phyloP scores from a whole-genome alignment of 2,797 vertebrate genomes.

The Jordanella pulchra region DNA sequence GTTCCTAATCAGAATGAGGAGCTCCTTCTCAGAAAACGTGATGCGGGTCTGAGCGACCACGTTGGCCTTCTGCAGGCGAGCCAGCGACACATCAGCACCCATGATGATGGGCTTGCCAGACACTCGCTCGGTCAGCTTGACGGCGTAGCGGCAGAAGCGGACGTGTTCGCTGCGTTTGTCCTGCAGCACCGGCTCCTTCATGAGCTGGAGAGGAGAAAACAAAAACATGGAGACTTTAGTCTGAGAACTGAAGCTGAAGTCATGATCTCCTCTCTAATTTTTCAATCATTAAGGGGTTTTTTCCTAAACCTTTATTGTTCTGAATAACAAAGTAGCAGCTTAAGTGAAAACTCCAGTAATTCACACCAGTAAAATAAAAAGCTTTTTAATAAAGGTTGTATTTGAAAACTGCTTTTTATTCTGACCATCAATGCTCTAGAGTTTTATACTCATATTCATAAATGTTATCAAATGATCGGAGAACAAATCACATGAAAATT shows the following conservation, averaged over 20 bases:
- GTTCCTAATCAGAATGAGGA: conserved; percentile 92
- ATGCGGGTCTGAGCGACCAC: conserved; percentile 95
- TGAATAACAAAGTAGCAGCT: not conserved
- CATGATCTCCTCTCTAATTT: not conserved
- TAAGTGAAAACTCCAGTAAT: not conserved
- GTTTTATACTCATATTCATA: too few relatives aligned
- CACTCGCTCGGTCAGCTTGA: conserved; percentile 91
- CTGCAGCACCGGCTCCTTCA: conserved; percentile 96
- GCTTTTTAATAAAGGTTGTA: too few relatives aligned
- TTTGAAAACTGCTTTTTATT: too few relatives aligned
- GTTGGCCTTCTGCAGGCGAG: conserved; percentile 90
- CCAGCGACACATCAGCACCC: conserved; percentile 91
- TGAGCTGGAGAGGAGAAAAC: conserved; percentile 71
- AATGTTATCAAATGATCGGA: too few relatives aligned
- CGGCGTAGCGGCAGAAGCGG: conserved; percentile 93
- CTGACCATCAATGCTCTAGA: too few relatives aligned
- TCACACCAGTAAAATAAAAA: too few relatives aligned
- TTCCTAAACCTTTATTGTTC: not conserved
- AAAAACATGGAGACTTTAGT: not conserved
- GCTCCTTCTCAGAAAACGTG: conserved; percentile 92
- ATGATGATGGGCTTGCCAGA: conserved; percentile 92
- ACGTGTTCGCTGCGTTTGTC: conserved; percentile 95
- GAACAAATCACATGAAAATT: too few relatives aligned
- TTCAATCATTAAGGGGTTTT: not conserved
- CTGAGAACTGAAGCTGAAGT: not conserved